Percentiles rank a stretch among this genome's conserved stretches.
phyloP scores from a whole-genome alignment of 2,113 vertebrate genomes.

The Chaenocephalus aceratus region DNA sequence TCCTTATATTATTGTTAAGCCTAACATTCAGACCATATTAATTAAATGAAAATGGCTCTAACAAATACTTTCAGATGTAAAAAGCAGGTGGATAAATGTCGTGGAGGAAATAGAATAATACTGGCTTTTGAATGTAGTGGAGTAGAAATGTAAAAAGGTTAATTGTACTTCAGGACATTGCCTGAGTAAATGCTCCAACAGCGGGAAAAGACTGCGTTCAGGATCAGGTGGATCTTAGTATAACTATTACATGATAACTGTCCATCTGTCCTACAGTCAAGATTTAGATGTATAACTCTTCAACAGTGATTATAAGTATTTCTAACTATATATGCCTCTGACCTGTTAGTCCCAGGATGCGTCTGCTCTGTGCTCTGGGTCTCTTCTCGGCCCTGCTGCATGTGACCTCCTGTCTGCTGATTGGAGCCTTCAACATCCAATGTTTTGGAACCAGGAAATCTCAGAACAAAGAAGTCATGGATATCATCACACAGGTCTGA shows the following conservation, averaged over 20 bases:
- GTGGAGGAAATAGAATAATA: no score
- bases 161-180: no score
- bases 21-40: no score
- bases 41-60: no score
- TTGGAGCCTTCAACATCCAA: constrained; percentile 93
- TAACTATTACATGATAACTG: background rate
- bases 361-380: constrained; percentile 12
- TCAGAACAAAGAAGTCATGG: constrained; percentile 82
- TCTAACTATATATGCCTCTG: background rate
- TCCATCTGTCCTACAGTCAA: background rate
- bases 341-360: constrained; percentile 41
- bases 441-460: constrained; percentile 89
- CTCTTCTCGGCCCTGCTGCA: constrained; percentile 65
- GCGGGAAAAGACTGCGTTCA: background rate
- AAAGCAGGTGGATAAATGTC: no score
- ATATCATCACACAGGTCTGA: constrained; percentile 87
- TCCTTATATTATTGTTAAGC: no score
- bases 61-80: no score
- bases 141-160: no score
- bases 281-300: background rate
- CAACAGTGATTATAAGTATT: background rate
- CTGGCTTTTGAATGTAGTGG: no score
- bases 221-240: background rate
- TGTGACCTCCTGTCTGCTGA: constrained; percentile 69
- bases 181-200: no score